Conservation (phyloP, 2,113 vertebrate species). For the Parus major region DNA sequence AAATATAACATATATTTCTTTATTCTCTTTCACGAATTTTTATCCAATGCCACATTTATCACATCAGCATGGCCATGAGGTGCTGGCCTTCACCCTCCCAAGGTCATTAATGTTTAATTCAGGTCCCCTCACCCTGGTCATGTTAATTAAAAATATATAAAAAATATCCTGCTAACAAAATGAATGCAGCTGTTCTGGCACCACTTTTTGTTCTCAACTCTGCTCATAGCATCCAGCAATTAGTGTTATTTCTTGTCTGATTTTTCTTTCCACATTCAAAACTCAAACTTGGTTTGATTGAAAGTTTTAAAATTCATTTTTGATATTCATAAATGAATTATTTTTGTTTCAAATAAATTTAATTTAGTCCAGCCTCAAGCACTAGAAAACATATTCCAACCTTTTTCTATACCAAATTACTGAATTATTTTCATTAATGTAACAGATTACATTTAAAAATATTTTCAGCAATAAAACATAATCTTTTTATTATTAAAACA, state of each 20-base stretch:
- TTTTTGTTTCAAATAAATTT: not conserved
- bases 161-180: not conserved
- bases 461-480: not conserved
- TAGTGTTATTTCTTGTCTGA: not conserved
- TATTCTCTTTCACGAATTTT: too few relatives aligned
- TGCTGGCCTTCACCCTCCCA: fast-evolving
- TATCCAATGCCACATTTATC: too few relatives aligned
- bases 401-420: not conserved
- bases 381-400: not conserved
- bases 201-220: not conserved
- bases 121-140: not conserved
- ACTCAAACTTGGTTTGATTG: not conserved
- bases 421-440: not conserved
- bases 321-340: not conserved
- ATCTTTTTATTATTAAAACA: not conserved
- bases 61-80: not conserved
- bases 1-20: too few relatives aligned
- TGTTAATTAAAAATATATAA: not conserved
- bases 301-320: not conserved
- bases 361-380: not conserved
- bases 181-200: not conserved
- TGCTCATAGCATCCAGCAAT: not conserved
- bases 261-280: not conserved
- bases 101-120: not conserved
- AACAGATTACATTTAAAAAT: not conserved